Evolutionary conservation across 2,888 invertebrate species (phyloP), one percentile per base, ranked within the genome.

Genomic region (Cecidostiba fungosa): DNA sequence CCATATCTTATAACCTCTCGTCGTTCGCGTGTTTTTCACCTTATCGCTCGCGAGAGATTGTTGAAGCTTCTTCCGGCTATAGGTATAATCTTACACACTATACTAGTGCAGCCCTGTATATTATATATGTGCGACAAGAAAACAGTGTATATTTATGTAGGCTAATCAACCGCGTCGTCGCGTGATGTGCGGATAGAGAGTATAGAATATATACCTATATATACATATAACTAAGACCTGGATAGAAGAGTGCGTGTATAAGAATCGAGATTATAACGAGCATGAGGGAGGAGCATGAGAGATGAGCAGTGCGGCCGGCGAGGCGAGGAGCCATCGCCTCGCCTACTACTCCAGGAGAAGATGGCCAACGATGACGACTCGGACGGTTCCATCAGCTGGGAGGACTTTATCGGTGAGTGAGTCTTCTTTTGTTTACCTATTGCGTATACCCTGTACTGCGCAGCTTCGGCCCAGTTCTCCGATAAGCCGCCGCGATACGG

Each of bases 371-470:
- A 96, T 92, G 59, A 50, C 91, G 96, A 96, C 93, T 96, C 96
- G 90, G 96, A 96, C 93, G 95, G 95, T 91, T 96, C 96, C 92
- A 95, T 96, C 94, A 95, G 95, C 92, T 96, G 96, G 96, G 96
- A 96, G 93, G 96, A 96, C 91, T 96, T 96, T 94, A 96, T 96
- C 91, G 96, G 96, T 96, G 91, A 94, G 95, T 94, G n/a, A 8
- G 54, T 43, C n/a, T 59, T n/a, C 54, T 59, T 23, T 59, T n/a
- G 23, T 59, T 59, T 59, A 59, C 54, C 8, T 19, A 1, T 1
- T 3, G 16, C 19, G 50, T 50, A 16, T 50, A 19, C 6, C n/a
- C 6, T n/a, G 1, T 19, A 59, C 54, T n/a, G 23, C 6, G n/a
- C n/a, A 8, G 23, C 16, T 19, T 50, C 50, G 19, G 50, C 50